Evolutionary conservation across 2,113 vertebrate genomes (phyloP).

Genomic region (Phaethon lepturus): DNA sequence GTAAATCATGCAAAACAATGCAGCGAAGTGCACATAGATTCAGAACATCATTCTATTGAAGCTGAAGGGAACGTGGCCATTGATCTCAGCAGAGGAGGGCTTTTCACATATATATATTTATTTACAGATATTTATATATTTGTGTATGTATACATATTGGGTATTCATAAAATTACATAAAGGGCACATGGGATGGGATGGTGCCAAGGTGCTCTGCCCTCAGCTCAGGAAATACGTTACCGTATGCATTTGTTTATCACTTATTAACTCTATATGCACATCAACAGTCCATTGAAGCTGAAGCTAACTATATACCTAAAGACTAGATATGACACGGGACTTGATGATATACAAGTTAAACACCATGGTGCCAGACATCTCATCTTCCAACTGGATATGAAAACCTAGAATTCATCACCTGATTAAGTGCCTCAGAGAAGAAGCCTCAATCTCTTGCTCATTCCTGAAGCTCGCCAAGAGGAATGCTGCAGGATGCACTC

Average conservation of each 20-base stretch:
- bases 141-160: fast-evolving
- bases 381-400: neutral
- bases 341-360: neutral
- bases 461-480: neutral
- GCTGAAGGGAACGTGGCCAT: neutral
- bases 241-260: neutral
- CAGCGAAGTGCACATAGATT: neutral
- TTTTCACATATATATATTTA: neutral
- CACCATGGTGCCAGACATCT: neutral
- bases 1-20: neutral
- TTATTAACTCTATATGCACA: neutral
- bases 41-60: neutral
- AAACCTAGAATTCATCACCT: neutral
- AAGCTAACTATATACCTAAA: neutral
- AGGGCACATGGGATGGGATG: neutral
- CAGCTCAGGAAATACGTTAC: neutral
- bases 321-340: neutral
- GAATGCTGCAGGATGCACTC: neutral
- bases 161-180: neutral
- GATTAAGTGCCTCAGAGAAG: neutral
- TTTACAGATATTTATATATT: neutral
- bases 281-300: neutral
- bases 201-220: neutral
- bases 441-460: neutral
- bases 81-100: neutral